Evolutionary conservation across 2,888 invertebrate species (phyloP), one percentile per base, ranked within the genome.

Genomic region (Anthoptus insignis): DNA sequence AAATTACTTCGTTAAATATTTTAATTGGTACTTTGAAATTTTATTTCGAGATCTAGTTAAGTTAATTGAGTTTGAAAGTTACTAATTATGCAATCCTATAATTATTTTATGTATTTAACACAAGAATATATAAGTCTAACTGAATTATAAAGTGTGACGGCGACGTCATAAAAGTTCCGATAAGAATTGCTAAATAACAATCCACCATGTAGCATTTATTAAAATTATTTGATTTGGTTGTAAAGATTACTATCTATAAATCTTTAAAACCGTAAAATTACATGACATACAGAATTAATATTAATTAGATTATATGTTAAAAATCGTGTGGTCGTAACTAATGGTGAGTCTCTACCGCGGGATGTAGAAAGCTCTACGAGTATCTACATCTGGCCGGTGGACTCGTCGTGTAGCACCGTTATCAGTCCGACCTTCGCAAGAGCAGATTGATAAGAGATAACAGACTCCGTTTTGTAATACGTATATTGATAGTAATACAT

Each of bases 391-490:
- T n/a, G n/a, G n/a, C n/a, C n/a, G 63, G 37, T 19, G 37, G 54
- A 37, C 34, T 54, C 56, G 39, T 47, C 77, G 76, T 72, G 74
- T 64, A 73, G 76, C 76, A 71, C 75, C 73, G 73, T 86, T 88
- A 92, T 92, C 91, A 85, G 77, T 57, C 71, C 83, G 90, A 89
- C 93, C 92, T 91, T 92, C 88, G 78, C 86, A 84, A 87, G 89
- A 90, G 87, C 87, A 89, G 84, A 86, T 89, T 91, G 92, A 91
- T 91, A 93, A 91, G 82, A 89, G 91, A 92, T 91, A 92, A 88
- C 86, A 80, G 74, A 77, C 81, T 82, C 71, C 72, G 71, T 68
- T 69, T 75, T 58, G 24, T 63, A 63, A 49, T 39, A 54, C 39
- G 16, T 61, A 54, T 61, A 37, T 61, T 52, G 53, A 54, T 53